Evolutionary conservation across 2,888 invertebrate species (phyloP), one percentile per base, ranked within the genome.

Genomic region (Campoplex nolae): DNA sequence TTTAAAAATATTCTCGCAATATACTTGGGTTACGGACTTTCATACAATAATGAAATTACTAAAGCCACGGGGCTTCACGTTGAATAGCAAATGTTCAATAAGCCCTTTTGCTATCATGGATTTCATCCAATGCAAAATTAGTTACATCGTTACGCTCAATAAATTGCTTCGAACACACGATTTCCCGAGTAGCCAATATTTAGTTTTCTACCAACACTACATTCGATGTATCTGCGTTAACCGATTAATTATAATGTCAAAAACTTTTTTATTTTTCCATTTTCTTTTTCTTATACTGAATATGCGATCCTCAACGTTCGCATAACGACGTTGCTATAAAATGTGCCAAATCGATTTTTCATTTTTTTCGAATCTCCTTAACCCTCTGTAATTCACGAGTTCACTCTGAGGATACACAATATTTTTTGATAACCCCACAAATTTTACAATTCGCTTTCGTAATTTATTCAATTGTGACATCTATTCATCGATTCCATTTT

Each of bases 1-100:
- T 58, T 42, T 76, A 51, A 18, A 70, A 67, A 76, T 83, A 70
- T 76, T 70, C 70, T 58, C 18, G n/a, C 42, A 28, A 23, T 32
- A 23, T 32, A 11, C 58, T 76, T 71, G 70, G 48, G 75, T 56
- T 58, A 38, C 48, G 8, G 9, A 28, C 51, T 51, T 70, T 76
- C n/a, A 58, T 48, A 75, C 45, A 68, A 82, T 75, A 74, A 35
- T 23, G 42, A 56, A 35, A 18, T 28, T 23, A 32, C 51, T 4
- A 56, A n/a, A 9, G 70, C 65, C 32, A 45, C 6, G 35, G 38
- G 71, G 32, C 16, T 35, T 32, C 32, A 54, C 38, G 54, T 68
- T 68, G 4, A 56, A 82, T 28, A 11, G 32, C 42, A 76, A 48
- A 32, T 76, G 51, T 76, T 58, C 4, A 70, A 32, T 7, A 28